Conservation (phyloP, 1,140 invertebrate species). For the Pseudobourletiella spinata region DNA sequence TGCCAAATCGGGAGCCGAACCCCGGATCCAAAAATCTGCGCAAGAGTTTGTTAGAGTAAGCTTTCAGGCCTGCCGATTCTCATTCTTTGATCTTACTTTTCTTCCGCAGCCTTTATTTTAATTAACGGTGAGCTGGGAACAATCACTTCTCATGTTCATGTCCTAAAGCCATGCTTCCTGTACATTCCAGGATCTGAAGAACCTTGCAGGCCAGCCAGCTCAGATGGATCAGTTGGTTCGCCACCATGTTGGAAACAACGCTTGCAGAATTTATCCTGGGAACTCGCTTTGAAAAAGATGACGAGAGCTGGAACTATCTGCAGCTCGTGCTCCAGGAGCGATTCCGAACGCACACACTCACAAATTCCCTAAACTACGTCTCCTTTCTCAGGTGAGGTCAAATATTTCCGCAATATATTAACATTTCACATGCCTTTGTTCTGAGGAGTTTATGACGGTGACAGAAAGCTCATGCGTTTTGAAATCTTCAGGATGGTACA, state of each 20-base stretch:
- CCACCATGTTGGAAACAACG: slow-evolving; percentile 64
- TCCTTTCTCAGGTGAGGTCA: slow-evolving; percentile 59
- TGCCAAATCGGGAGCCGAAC: slow-evolving; percentile 55
- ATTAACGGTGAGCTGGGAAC: no score
- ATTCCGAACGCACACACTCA: slow-evolving; percentile 64
- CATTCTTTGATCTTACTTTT: no score
- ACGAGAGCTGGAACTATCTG: slow-evolving; percentile 64
- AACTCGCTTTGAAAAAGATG: slow-evolving; percentile 53
- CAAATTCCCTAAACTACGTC: slow-evolving; percentile 70
- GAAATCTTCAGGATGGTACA: no score
- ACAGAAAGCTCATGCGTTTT: no score
- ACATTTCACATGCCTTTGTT: no score
- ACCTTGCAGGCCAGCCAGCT: slow-evolving; percentile 36
- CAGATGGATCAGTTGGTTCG: slow-evolving; percentile 48
- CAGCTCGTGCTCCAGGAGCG: slow-evolving; percentile 66
- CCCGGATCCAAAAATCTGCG: slow-evolving; percentile 51
- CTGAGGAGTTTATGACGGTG: no score
- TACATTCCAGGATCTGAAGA: slow-evolving; percentile 31
- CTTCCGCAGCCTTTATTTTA: no score
- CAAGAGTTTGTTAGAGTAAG: slow-evolving; percentile 40
- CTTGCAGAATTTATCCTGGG: slow-evolving; percentile 70
- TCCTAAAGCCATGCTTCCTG: no score
- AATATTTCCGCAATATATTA: no score
- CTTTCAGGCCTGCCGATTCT: no score
- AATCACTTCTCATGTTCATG: no score